Conservation (phyloP, 1,140 invertebrate species). For the Aphaenogaster ashmeadi region DNA sequence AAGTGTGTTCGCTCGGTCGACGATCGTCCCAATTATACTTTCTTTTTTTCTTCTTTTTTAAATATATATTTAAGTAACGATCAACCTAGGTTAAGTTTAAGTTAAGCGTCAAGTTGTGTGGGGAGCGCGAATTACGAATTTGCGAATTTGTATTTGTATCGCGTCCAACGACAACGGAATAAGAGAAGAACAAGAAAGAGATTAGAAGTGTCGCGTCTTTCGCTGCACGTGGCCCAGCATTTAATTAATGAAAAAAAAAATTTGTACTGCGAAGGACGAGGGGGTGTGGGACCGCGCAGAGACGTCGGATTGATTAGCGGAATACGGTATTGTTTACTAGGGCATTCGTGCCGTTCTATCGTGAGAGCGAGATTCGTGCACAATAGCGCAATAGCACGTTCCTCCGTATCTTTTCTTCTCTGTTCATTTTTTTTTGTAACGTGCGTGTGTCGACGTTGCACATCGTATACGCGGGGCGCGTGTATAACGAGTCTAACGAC, state of each 20-base stretch:
- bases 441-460: not conserved
- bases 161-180: conserved; percentile 9
- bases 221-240: not conserved
- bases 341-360: not conserved
- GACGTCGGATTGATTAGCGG: not conserved
- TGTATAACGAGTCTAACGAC: conserved; percentile 10
- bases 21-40: conserved; percentile 28
- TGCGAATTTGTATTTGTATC: conserved; percentile 30
- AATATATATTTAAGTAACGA: conserved; percentile 45
- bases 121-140: not conserved
- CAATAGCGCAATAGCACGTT: not conserved
- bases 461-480: not conserved
- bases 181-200: conserved; percentile 15
- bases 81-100: conserved; percentile 40
- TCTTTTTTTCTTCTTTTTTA: conserved; percentile 40
- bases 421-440: not conserved
- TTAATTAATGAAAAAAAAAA: not conserved
- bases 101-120: conserved; percentile 24
- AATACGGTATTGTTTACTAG: not conserved
- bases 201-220: not conserved
- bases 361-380: not conserved
- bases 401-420: not conserved
- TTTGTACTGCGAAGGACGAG: not conserved
- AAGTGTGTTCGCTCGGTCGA: conserved; percentile 13
- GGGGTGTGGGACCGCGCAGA: not conserved